Percentiles rank a stretch among this genome's conserved stretches.
These are phyloP conservation scores for Synanthedon myopaeformis DNA, from an alignment of 2,888 invertebrate genomes.

Conservation along the genomic window DNA sequence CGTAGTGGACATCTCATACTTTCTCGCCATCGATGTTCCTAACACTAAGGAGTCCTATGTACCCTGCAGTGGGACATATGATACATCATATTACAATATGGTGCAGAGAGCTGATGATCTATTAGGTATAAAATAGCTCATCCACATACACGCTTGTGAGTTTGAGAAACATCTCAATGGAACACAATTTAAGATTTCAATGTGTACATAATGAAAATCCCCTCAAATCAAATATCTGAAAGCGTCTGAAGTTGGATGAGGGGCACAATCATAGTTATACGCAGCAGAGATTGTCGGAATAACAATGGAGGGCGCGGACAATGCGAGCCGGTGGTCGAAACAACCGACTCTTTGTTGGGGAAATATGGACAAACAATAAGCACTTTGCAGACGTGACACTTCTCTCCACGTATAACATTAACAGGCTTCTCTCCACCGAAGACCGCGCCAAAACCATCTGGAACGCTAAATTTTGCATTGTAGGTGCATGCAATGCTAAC, in stretches of 20 bases:
- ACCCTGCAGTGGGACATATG: not conserved
- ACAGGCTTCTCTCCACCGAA: not conserved
- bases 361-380: constrained; percentile 25
- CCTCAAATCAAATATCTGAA: constrained; percentile 27
- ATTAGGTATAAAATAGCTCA: no score
- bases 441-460: not conserved
- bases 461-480: no score
- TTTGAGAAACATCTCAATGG: no score
- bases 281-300: constrained; percentile 43
- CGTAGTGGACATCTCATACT: no score
- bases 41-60: no score
- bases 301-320: constrained; percentile 55
- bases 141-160: no score
- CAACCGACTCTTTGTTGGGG: constrained; percentile 47
- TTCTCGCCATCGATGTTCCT: no score
- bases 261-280: constrained; percentile 3
- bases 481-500: no score
- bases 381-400: constrained; percentile 8
- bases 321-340: constrained; percentile 53
- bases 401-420: not conserved
- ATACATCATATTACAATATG: not conserved
- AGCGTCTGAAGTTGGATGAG: constrained; percentile 6
- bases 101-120: no score
- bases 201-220: not conserved
- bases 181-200: not conserved